These are phyloP conservation scores for Smittia sp. DNA, from an alignment of 2,888 invertebrate genomes.

Conservation along the genomic window DNA sequence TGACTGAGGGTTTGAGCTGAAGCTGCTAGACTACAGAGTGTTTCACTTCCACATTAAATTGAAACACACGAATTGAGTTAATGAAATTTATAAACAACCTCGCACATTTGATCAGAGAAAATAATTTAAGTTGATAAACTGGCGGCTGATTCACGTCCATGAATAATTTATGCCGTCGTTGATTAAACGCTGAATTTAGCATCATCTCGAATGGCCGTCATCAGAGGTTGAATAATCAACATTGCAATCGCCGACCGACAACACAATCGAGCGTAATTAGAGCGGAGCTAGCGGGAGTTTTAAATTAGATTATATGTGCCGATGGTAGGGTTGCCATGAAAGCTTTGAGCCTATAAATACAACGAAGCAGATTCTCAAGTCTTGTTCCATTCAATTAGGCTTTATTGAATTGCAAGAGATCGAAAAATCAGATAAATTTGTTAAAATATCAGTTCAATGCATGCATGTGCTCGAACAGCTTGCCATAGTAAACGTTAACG, in stretches of 20 bases:
- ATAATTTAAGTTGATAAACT: too few relatives aligned
- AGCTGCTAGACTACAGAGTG: too few relatives aligned
- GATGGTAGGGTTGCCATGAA: neutral
- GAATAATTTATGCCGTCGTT: neutral
- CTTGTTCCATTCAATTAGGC: conserved; percentile 35
- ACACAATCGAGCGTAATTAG: conserved; percentile 25
- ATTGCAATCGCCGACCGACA: neutral
- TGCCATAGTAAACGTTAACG: conserved; percentile 31
- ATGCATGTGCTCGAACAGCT: neutral
- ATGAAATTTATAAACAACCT: too few relatives aligned
- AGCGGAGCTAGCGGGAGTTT: neutral
- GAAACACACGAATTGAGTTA: too few relatives aligned
- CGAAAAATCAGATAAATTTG: conserved; percentile 32
- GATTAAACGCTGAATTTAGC: conserved; percentile 5
- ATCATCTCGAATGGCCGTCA: neutral
- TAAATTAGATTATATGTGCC: conserved; percentile 18
- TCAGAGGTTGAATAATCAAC: conserved; percentile 10
- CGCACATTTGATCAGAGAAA: too few relatives aligned
- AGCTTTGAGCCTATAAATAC: conserved; percentile 4
- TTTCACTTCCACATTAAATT: too few relatives aligned
- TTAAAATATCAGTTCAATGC: conserved; percentile 21
- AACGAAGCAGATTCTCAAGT: conserved; percentile 1
- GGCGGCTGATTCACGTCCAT: too few relatives aligned
- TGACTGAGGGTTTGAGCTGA: too few relatives aligned
- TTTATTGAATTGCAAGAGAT: conserved; percentile 33